Base-by-base conservation (phyloP, 2,888 invertebrate genomes). In the Chalcis sispes region DNA sequence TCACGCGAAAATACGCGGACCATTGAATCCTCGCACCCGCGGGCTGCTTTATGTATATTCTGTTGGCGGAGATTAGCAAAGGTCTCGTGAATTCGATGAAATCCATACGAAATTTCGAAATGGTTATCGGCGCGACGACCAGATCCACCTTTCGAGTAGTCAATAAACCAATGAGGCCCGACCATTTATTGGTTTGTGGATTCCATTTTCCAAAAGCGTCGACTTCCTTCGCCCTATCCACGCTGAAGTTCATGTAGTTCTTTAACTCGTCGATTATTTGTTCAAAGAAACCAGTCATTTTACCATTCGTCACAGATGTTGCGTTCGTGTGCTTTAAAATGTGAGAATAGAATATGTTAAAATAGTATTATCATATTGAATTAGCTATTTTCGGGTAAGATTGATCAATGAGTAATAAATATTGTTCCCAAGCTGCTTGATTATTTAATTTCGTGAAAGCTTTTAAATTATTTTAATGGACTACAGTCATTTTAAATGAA, bases 51-150 rank as follows among this genome's bases (percentile, higher is more conserved):
- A 86, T 71, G 59, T 84, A 86, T 54, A 86, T 77, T 13, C 77
- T 77, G 32, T 81, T 78, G 10, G 76, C 70, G 0, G 83, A 80
- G 1, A 80, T 18, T 5, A 84, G 36, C 46, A 87, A 70, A 0
- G 87, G 87, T 13, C 82, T 27, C 1, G 85, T 84, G 52, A 85
- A 87, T 46, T 86, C 87, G 0, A 87, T 72, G 5, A 58, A 80
- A 0, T 80, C 66, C 23, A 83, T 23, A 10, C 87, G 80, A 0
- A 25, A 29, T 2, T 54, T 77, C 0, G 83, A 85, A 18, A 87
- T 80, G 5, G 81, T 80, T 40, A 87, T 82, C 25, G 84, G 85
- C 0, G 81, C 82, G 1, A 82, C 77, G 0, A 84, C 85, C 1
- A 87, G 42, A 48, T 86, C 86, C 0, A 82, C 83, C 27, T 81